Percentiles rank a stretch among this genome's conserved stretches.
These are phyloP conservation scores for Omphaloscelis lunosa DNA, from an alignment of 2,888 invertebrate genomes.

Conservation along the genomic window DNA sequence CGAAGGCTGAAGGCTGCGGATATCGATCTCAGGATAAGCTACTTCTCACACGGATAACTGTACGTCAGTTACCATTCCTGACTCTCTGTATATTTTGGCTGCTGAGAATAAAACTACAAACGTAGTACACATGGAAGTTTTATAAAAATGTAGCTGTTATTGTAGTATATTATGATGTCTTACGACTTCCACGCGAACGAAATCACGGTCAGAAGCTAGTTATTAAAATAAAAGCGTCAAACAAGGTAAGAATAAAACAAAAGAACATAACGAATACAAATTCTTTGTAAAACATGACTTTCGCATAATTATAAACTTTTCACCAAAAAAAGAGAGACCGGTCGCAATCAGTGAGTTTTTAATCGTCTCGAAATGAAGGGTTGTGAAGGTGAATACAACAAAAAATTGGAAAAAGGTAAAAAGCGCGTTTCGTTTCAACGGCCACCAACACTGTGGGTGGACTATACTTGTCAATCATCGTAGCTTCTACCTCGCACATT, in stretches of 20 bases:
- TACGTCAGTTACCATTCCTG: too few species aligned
- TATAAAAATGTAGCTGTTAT: too few species aligned
- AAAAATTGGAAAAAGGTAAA: slow-evolving; percentile 72
- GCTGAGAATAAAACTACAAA: too few species aligned
- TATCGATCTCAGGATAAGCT: too few species aligned
- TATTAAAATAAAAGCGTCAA: not conserved
- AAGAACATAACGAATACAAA: slow-evolving; percentile 14
- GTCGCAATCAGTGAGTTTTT: slow-evolving; percentile 79
- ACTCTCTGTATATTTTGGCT: too few species aligned
- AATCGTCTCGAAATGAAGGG: slow-evolving; percentile 78
- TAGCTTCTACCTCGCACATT: slow-evolving; percentile 60
- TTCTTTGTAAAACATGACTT: slow-evolving; percentile 19
- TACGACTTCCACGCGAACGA: too few species aligned
- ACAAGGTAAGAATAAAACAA: not conserved
- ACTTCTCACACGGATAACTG: too few species aligned
- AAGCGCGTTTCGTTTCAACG: slow-evolving; percentile 74
- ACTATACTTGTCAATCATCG: slow-evolving; percentile 83
- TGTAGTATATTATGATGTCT: too few species aligned
- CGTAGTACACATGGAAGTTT: too few species aligned
- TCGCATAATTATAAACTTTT: slow-evolving; percentile 46
- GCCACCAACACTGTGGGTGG: slow-evolving; percentile 84
- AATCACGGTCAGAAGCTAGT: too few species aligned
- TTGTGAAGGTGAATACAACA: slow-evolving; percentile 71
- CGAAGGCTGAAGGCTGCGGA: too few species aligned
- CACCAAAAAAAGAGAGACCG: slow-evolving; percentile 25